phyloP scores from a whole-genome alignment of 2,797 vertebrate species.

The Pseudochirops cupreus region DNA sequence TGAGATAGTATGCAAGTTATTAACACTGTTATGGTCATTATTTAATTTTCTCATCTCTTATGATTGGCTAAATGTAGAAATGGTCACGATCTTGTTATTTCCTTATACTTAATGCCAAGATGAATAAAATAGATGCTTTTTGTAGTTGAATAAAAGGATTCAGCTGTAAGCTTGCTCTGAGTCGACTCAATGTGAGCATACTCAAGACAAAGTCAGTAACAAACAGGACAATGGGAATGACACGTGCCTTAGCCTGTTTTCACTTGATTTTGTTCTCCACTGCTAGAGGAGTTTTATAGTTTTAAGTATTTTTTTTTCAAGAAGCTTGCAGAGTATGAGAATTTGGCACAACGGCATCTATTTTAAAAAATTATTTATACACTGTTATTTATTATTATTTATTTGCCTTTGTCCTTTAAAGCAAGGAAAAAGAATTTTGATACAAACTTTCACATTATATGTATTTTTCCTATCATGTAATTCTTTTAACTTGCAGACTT shows the following conservation, averaged over 20 bases:
- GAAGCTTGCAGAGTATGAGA: not conserved
- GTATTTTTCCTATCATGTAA: not conserved
- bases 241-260: not conserved
- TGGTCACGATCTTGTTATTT: not conserved
- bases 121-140: not conserved
- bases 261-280: not conserved
- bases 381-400: not conserved
- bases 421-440: conserved; percentile 13
- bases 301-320: not conserved
- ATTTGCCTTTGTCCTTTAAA: not conserved
- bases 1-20: not conserved
- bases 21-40: not conserved
- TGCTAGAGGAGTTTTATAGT: not conserved
- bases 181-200: not conserved
- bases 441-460: not conserved
- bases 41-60: not conserved
- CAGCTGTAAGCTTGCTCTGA: not conserved
- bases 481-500: conserved; percentile 3
- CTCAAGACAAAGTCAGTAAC: not conserved
- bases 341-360: not conserved
- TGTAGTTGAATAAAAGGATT: not conserved
- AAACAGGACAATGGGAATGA: not conserved
- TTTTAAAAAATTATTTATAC: not conserved
- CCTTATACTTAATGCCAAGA: not conserved
- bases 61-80: not conserved